These are phyloP conservation scores for Pygocentrus nattereri DNA, from an alignment of 2,797 vertebrate genomes.

Conservation along the genomic window DNA sequence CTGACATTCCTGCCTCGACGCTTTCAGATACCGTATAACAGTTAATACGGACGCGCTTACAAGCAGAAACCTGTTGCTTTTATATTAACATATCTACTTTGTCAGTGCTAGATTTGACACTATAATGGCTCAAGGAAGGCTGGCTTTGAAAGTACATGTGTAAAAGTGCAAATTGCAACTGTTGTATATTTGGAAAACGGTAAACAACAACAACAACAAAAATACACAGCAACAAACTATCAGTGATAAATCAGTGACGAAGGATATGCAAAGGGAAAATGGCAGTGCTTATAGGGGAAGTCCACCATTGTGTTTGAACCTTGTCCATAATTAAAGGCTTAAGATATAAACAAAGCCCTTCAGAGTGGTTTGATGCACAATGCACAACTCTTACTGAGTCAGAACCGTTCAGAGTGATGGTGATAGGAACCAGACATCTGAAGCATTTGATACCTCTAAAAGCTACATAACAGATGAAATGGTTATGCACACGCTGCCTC, in stretches of 20 bases:
- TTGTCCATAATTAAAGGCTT: no score
- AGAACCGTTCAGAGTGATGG: no score
- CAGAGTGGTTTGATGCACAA: no score
- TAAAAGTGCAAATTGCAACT: neutral
- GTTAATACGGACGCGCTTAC: slow-evolving; percentile 25
- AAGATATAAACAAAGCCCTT: no score
- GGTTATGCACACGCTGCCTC: no score
- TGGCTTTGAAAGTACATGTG: neutral
- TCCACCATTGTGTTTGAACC: no score
- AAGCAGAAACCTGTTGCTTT: slow-evolving; percentile 13
- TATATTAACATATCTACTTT: neutral
- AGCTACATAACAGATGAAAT: no score
- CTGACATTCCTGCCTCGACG: slow-evolving; percentile 81
- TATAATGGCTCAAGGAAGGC: neutral
- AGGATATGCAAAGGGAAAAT: neutral
- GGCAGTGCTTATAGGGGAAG: neutral
- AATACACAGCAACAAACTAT: neutral
- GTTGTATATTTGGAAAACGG: neutral
- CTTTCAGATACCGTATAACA: slow-evolving; percentile 76
- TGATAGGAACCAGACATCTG: no score
- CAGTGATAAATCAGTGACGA: no score
- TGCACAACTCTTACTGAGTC: no score
- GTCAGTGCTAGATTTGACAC: neutral
- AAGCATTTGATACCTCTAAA: no score
- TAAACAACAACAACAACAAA: neutral